A percentile compares a stretch with the other conserved stretches of the same genome.
phyloP scores from a whole-genome alignment of 2,888 invertebrate species.

The Pterostichus niger region DNA sequence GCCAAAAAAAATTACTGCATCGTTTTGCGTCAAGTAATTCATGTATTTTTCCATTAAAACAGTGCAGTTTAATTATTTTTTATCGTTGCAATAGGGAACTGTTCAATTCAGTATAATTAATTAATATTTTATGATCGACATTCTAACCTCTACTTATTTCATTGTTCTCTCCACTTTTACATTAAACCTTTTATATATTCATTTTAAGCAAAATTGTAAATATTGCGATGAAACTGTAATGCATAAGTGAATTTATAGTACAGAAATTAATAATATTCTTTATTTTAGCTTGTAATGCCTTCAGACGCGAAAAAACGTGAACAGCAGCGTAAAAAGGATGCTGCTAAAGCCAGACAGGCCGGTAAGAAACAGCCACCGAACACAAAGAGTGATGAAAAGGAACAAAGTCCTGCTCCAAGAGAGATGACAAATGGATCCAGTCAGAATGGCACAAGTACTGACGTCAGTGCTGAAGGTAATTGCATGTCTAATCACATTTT shows the following conservation, averaged over 20 bases:
- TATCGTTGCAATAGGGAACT: background rate
- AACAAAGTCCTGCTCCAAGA: conserved; percentile 76
- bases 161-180: conserved; percentile 48
- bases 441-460: conserved; percentile 75
- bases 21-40: conserved; percentile 15
- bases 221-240: no score
- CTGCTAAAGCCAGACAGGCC: conserved; percentile 85
- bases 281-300: conserved; percentile 85
- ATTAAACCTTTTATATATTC: background rate
- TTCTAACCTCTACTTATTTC: conserved; percentile 30
- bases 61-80: background rate
- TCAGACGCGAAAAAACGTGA: conserved; percentile 99
- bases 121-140: background rate
- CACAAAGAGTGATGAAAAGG: conserved; percentile 80
- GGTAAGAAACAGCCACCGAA: conserved; percentile 76
- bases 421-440: conserved; percentile 65
- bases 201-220: background rate
- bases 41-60: background rate
- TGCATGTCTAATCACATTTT: no score
- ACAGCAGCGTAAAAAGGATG: conserved; percentile 98
- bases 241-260: background rate
- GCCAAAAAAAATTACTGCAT: conserved; percentile 30
- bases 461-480: conserved; percentile 86
- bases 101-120: no score
- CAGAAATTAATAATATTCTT: background rate